Conservation (phyloP, 2,888 invertebrate genomes). For the Campoplex capitator region DNA sequence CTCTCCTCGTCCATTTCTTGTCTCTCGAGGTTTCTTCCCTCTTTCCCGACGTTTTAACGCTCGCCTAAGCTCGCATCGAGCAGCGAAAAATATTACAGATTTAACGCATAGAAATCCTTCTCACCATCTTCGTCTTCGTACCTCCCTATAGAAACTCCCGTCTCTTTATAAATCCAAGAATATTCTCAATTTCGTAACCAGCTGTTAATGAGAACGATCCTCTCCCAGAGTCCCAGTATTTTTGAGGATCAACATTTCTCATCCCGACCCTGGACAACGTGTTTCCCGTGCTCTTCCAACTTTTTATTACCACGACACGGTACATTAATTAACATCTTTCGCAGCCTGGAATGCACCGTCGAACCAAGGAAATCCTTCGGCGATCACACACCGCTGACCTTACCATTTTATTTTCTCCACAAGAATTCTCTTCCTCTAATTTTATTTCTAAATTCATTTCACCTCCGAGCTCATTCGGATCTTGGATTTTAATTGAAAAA, state of each 20-base stretch:
- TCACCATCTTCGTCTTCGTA: not conserved
- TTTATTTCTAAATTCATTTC: not conserved
- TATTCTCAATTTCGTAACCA: conserved; percentile 23
- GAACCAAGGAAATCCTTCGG: not conserved
- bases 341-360: conserved; percentile 3
- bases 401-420: not conserved
- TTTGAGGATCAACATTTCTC: conserved; percentile 22
- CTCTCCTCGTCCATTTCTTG: conserved; percentile 51
- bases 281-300: not conserved
- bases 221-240: conserved; percentile 12
- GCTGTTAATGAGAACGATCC: conserved; percentile 55
- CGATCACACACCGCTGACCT: not conserved
- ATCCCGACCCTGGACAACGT: not conserved
- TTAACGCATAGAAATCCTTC: not conserved
- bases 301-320: conserved; percentile 13
- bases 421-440: not conserved
- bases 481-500: not conserved
- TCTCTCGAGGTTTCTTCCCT: conserved; percentile 32
- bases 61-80: conserved; percentile 1
- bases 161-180: not conserved
- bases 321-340: conserved; percentile 51
- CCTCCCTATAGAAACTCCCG: not conserved
- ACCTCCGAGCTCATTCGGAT: not conserved
- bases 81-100: not conserved
- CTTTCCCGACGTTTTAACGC: conserved; percentile 25